A percentile compares a stretch with the other conserved stretches of the same genome.
phyloP scores from a whole-genome alignment of 2,113 vertebrate species.

The Falco punctatus region DNA sequence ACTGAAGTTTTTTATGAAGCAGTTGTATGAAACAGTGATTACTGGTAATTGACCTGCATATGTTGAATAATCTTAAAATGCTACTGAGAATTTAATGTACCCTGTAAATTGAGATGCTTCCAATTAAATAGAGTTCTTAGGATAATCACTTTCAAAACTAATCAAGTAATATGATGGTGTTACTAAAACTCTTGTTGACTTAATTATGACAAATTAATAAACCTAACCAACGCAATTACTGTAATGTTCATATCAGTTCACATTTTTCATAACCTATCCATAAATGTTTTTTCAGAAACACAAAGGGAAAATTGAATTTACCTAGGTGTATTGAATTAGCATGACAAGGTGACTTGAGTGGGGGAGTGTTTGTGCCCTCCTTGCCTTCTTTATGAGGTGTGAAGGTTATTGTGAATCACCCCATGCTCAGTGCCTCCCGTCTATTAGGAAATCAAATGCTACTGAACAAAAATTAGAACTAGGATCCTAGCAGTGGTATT shows the following conservation, averaged over 20 bases:
- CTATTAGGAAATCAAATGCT: background rate
- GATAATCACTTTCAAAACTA: constrained; percentile 77
- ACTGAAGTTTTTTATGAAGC: constrained; percentile 60
- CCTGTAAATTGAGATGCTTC: constrained; percentile 77
- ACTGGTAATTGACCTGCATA: constrained; percentile 76
- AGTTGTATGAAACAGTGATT: constrained; percentile 68
- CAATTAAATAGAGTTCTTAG: constrained; percentile 73
- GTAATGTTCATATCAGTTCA: constrained; percentile 49
- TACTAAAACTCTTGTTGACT: constrained; percentile 70
- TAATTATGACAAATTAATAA: constrained; percentile 79
- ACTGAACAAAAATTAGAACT: background rate
- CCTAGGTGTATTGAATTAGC: background rate
- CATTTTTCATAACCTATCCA: constrained; percentile 43
- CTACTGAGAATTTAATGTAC: constrained; percentile 72
- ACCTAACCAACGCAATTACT: constrained; percentile 62
- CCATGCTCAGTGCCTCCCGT: background rate
- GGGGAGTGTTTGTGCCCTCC: background rate
- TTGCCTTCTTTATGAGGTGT: background rate
- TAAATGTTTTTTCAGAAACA: constrained; percentile 33
- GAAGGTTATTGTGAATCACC: background rate
- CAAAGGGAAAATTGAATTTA: constrained; percentile 30
- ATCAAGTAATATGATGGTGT: constrained; percentile 66
- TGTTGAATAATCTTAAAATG: constrained; percentile 69
- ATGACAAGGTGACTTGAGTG: background rate
- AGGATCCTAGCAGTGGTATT: background rate